A percentile compares a stretch with the other conserved stretches of the same genome.
phyloP scores from a whole-genome alignment of 2,888 invertebrate genomes.

The Chrysotoxum bicinctum region DNA sequence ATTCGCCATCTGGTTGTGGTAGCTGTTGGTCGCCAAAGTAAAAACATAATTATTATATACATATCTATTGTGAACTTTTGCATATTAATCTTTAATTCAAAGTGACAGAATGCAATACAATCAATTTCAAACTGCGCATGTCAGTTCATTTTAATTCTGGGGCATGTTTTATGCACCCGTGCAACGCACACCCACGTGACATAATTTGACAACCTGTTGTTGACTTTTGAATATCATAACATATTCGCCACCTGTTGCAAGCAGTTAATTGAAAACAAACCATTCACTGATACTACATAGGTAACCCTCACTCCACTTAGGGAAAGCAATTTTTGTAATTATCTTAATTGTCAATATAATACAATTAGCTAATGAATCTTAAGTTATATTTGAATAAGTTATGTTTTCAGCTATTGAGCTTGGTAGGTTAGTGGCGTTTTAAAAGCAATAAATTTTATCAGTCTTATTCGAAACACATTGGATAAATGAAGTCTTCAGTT shows the following conservation, averaged over 20 bases:
- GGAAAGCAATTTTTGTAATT: conserved; percentile 38
- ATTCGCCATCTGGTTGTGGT: too few relatives aligned
- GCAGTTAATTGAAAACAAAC: neutral
- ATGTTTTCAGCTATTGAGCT: conserved; percentile 43
- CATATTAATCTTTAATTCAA: too few relatives aligned
- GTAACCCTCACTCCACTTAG: neutral
- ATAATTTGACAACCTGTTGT: neutral
- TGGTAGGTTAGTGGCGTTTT: conserved; percentile 26
- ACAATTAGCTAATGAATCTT: conserved; percentile 57
- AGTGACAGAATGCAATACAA: too few relatives aligned
- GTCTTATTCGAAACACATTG: conserved; percentile 9
- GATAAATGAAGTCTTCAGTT: neutral
- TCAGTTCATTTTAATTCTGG: neutral
- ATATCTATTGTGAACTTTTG: too few relatives aligned
- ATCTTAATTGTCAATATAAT: conserved; percentile 51
- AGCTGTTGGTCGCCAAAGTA: too few relatives aligned
- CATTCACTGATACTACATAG: neutral
- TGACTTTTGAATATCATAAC: neutral
- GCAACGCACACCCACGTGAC: neutral
- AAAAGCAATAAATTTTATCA: conserved; percentile 33
- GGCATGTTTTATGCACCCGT: too few relatives aligned
- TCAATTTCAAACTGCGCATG: neutral
- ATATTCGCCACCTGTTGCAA: conserved; percentile 24
- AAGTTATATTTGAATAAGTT: conserved; percentile 55
- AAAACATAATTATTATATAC: too few relatives aligned